A percentile compares a stretch with the other conserved stretches of the same genome.
Conservation (phyloP, 2,888 invertebrate genomes). For the Diabrotica balteata region DNA sequence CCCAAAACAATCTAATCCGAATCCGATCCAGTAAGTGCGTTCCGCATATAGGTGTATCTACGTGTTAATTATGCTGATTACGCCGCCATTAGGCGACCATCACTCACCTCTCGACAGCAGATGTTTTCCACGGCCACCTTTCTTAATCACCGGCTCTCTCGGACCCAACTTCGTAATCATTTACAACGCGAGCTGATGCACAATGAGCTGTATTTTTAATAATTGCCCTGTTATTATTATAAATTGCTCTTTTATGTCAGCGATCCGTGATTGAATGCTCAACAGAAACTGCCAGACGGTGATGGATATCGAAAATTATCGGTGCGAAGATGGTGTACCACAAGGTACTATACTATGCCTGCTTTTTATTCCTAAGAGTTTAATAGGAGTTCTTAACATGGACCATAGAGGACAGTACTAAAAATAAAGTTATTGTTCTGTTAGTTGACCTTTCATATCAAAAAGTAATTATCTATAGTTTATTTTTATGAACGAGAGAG, state of each 20-base stretch:
- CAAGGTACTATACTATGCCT: no score
- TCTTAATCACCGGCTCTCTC: constrained; percentile 29
- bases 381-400: no score
- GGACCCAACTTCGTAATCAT: constrained; percentile 30
- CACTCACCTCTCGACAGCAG: constrained; percentile 39
- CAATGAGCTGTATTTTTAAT: constrained; percentile 33
- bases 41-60: constrained; percentile 11
- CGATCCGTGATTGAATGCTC: background rate
- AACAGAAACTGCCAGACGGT: background rate
- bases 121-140: constrained; percentile 36
- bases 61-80: constrained; percentile 40
- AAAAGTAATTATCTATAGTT: no score
- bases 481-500: no score
- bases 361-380: no score
- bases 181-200: constrained; percentile 21
- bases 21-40: background rate
- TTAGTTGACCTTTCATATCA: no score
- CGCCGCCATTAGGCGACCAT: constrained; percentile 36
- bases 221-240: constrained; percentile 38
- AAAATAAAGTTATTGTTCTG: no score
- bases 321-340: no score
- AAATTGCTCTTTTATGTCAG: constrained; percentile 30
- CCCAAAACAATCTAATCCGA: background rate
- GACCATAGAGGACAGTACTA: no score
- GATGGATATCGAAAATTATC: background rate